These are phyloP conservation scores for Lepus timidus DNA, from an alignment of 2,113 vertebrate species.

Conservation along the genomic window DNA sequence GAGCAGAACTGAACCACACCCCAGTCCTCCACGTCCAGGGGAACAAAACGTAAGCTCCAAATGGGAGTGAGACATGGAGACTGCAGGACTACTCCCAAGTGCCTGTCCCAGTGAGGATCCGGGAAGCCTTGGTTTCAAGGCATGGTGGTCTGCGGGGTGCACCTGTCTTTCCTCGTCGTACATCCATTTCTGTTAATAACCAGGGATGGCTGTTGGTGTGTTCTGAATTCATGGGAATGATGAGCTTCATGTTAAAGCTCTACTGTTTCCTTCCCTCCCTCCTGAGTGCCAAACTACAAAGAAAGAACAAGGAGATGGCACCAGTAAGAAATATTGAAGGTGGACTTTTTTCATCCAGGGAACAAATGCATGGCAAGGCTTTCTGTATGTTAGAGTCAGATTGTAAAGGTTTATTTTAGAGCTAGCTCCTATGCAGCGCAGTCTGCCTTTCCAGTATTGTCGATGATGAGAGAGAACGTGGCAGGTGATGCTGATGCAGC, in stretches of 20 bases:
- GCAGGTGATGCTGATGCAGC: too few species aligned
- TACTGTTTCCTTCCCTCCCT: background rate
- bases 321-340: background rate
- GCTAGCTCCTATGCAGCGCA: background rate
- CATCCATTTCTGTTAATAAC: background rate
- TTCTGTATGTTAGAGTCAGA: background rate
- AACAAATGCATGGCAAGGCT: background rate
- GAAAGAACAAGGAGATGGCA: background rate
- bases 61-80: background rate
- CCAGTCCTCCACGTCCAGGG: background rate
- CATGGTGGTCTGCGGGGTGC: rapidly evolving
- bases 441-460: background rate
- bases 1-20: background rate
- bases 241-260: background rate
- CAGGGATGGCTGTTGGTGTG: too few species aligned
- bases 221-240: background rate
- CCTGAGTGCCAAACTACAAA: background rate
- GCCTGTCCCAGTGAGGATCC: too few species aligned
- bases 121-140: background rate
- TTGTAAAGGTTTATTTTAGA: background rate
- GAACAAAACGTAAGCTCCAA: background rate
- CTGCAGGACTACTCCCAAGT: background rate
- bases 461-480: background rate
- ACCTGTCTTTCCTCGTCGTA: background rate
- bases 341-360: background rate